phyloP scores from a whole-genome alignment of 2,113 vertebrate species.

The Barnardius zonarius region DNA sequence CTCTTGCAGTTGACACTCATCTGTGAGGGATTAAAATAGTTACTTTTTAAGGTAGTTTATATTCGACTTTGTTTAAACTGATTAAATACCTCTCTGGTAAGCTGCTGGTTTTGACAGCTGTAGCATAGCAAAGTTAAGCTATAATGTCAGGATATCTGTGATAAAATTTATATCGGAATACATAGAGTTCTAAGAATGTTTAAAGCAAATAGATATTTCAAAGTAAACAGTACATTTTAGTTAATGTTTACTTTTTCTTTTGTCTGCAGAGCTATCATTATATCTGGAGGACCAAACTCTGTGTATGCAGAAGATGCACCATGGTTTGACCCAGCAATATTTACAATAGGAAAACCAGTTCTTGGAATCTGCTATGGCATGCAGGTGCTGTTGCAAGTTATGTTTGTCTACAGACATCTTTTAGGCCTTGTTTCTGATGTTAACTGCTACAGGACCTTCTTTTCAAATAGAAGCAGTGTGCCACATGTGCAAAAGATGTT shows the following conservation, averaged over 20 bases:
- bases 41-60: not conserved
- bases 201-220: not conserved
- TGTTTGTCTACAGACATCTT: not conserved
- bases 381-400: slow-evolving; percentile 80
- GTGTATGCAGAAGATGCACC: slow-evolving; percentile 98
- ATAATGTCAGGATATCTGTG: rapidly evolving
- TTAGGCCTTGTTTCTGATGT: not conserved
- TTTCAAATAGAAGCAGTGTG: not conserved
- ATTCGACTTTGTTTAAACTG: not conserved
- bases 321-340: slow-evolving; percentile 97
- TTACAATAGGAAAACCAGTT: slow-evolving; percentile 95
- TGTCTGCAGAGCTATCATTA: slow-evolving; percentile 89
- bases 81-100: not conserved
- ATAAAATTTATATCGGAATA: not conserved
- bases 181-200: not conserved
- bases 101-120: not conserved
- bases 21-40: not conserved
- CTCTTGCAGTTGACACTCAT: not conserved
- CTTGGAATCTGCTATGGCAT: slow-evolving; percentile 99
- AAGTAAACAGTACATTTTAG: rapidly evolving
- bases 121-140: not conserved
- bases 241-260: not conserved
- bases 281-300: slow-evolving; percentile 97
- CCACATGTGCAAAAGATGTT: not conserved
- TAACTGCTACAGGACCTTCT: not conserved